These are phyloP conservation scores for Drosophila bunnanda DNA, from an alignment of 2,888 invertebrate species.

Conservation along the genomic window DNA sequence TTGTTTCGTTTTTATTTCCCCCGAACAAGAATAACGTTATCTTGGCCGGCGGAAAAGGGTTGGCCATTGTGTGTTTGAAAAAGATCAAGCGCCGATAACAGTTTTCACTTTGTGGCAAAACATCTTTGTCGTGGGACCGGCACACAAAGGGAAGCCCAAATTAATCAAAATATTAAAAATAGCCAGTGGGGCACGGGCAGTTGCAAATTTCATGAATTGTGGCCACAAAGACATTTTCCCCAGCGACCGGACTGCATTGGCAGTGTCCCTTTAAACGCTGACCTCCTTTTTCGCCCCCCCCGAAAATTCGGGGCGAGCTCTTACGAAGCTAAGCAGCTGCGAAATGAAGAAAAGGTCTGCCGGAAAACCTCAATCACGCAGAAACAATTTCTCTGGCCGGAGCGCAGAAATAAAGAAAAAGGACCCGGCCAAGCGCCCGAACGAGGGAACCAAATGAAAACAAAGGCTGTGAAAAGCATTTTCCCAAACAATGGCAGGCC, in stretches of 20 bases:
- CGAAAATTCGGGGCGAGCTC: background rate
- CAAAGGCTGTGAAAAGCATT: constrained; percentile 48
- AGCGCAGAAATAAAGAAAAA: constrained; percentile 25
- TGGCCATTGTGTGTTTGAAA: constrained; percentile 44
- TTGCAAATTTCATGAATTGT: constrained; percentile 46
- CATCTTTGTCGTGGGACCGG: constrained; percentile 21
- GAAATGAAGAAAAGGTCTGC: constrained; percentile 46
- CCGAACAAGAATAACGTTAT: constrained; percentile 38
- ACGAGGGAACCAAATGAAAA: constrained; percentile 45
- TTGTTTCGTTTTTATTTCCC: constrained; percentile 2
- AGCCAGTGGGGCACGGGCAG: constrained; percentile 33
- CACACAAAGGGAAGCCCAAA: constrained; percentile 42
- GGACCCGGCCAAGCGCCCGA: constrained; percentile 13
- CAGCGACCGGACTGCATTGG: constrained; percentile 19
- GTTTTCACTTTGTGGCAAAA: constrained; percentile 40
- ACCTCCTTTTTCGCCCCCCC: constrained; percentile 17
- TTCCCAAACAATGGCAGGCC: constrained; percentile 46
- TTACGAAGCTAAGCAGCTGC: constrained; percentile 44
- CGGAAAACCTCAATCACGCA: constrained; percentile 76
- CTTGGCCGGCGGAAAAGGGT: constrained; percentile 30
- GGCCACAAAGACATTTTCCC: constrained; percentile 30
- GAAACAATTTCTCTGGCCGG: constrained; percentile 64
- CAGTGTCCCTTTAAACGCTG: constrained; percentile 34
- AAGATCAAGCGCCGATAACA: constrained; percentile 45
- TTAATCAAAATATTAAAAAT: constrained; percentile 56